Evolutionary conservation across 1,140 invertebrate species (phyloP).

Genomic region (Macrobrachium rosenbergii): DNA sequence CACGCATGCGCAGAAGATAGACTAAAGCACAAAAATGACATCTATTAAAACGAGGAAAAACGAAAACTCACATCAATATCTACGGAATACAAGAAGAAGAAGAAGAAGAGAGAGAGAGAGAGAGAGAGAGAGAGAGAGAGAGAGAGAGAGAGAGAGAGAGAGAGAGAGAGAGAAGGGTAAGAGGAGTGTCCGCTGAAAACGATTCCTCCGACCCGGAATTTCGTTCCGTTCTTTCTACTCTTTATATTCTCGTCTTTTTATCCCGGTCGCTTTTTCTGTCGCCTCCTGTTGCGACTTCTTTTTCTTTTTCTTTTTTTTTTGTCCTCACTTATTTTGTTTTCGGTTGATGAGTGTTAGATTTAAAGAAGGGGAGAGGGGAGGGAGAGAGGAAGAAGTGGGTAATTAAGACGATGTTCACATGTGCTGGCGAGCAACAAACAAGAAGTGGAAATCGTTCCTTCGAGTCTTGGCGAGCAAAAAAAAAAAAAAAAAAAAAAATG

Average conservation of each 20-base stretch:
- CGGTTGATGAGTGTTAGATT: background rate
- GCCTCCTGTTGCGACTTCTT: background rate
- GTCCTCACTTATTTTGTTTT: background rate
- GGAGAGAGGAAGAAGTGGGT: background rate
- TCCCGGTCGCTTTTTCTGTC: background rate
- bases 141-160: conserved; percentile 43
- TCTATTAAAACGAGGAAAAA: background rate
- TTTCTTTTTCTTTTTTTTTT: background rate
- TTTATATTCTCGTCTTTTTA: background rate
- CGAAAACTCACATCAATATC: background rate
- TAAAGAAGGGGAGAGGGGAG: no score
- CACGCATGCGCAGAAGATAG: no score
- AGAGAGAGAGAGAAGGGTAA: conserved; percentile 41
- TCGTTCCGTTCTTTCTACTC: background rate
- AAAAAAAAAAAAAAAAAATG: background rate
- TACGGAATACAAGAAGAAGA: background rate
- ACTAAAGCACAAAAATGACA: no score
- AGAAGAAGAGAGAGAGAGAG: conserved; percentile 38
- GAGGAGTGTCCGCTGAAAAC: no score
- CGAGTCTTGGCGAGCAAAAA: background rate
- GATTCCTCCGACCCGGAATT: background rate
- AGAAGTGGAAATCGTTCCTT: background rate
- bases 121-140: conserved; percentile 44
- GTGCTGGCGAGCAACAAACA: no score
- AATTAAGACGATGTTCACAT: no score